Evolutionary conservation across 2,113 vertebrate genomes (phyloP).

Genomic region (Felis chaus): DNA sequence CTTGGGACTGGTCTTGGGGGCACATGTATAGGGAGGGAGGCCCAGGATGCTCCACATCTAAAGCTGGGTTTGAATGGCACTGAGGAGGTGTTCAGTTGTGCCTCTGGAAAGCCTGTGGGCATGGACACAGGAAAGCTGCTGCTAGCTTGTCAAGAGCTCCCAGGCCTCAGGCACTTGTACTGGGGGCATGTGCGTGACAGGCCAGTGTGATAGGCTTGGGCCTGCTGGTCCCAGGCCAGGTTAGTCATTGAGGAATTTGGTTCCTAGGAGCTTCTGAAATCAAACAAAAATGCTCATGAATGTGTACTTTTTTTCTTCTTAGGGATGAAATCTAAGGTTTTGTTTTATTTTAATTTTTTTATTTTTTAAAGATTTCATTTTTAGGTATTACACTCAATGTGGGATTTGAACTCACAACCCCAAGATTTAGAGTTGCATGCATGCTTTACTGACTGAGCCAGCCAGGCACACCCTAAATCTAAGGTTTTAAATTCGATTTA

Average conservation of each 20-base stretch:
- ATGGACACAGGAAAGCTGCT: neutral
- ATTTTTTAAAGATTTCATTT: neutral
- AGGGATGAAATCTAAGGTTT: neutral
- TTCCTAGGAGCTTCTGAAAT: neutral
- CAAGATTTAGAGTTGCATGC: neutral
- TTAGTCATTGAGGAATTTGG: neutral
- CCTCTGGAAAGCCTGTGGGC: neutral
- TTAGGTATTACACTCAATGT: neutral
- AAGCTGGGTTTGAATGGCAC: neutral
- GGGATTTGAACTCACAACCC: neutral
- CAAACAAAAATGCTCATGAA: neutral
- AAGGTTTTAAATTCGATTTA: conserved; percentile 15
- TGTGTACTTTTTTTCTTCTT: neutral
- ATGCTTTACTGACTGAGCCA: neutral
- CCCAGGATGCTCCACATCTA: neutral
- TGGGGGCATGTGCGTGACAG: neutral
- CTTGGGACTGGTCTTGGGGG: neutral
- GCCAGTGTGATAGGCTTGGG: neutral
- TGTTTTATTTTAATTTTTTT: neutral
- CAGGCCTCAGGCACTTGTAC: neutral
- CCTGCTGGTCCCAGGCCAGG: neutral
- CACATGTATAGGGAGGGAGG: neutral
- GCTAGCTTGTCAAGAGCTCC: neutral
- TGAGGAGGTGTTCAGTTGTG: neutral
- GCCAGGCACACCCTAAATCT: neutral